A percentile compares a stretch with the other conserved stretches of the same genome.
Evolutionary conservation across 1,140 invertebrate species (phyloP).

Genomic region (Monomorium pharaonis): DNA sequence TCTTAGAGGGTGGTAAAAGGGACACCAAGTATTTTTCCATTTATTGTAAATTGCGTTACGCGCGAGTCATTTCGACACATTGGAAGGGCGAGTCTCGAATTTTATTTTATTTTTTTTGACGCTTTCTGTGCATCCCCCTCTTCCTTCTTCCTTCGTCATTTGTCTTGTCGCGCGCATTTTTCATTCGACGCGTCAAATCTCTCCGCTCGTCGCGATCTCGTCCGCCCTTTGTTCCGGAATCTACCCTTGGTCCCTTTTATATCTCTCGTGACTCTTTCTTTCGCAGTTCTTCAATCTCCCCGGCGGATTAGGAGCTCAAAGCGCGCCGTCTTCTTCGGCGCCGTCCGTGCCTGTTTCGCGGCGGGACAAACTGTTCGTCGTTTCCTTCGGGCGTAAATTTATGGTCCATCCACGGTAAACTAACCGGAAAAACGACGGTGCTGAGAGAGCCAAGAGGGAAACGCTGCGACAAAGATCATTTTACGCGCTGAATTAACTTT

Average conservation of each 20-base stretch:
- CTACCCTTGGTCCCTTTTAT: slow-evolving; percentile 16
- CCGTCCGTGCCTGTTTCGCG: slow-evolving; percentile 28
- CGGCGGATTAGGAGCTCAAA: slow-evolving; percentile 40
- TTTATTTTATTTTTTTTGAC: background rate
- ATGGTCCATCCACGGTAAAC: slow-evolving; percentile 19
- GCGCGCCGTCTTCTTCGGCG: slow-evolving; percentile 9
- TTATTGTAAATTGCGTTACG: background rate
- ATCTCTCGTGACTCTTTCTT: slow-evolving; percentile 4
- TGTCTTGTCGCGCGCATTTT: slow-evolving; percentile 10
- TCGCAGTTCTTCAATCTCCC: slow-evolving; percentile 35
- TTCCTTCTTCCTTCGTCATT: background rate
- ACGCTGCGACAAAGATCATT: background rate
- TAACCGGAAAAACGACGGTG: background rate
- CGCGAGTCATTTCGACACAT: background rate
- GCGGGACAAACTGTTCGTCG: slow-evolving; percentile 38
- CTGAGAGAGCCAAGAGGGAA: background rate
- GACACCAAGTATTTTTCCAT: background rate
- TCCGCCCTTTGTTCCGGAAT: slow-evolving; percentile 7
- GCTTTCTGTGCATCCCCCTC: background rate
- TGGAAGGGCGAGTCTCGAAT: background rate
- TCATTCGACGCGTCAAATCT: slow-evolving; percentile 28
- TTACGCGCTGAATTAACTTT: slow-evolving; percentile 3
- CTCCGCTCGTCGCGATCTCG: slow-evolving; percentile 2
- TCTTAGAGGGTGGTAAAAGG: background rate
- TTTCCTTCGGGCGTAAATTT: slow-evolving; percentile 41